Evolutionary conservation across 2,888 invertebrate species (phyloP).

Genomic region (Stenoptilia bipunctidactyla): DNA sequence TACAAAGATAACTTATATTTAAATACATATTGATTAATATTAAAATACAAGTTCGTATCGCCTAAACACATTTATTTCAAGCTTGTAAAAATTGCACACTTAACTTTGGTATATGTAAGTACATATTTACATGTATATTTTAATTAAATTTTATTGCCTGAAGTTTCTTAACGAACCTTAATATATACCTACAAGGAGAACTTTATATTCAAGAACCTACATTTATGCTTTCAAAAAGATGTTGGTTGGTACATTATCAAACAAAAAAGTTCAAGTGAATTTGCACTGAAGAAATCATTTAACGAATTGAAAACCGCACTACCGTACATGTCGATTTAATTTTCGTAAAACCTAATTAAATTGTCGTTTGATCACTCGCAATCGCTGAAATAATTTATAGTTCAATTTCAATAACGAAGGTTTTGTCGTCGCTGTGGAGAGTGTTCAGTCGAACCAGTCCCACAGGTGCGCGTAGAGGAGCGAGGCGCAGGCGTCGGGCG

Average conservation of each 20-base stretch:
- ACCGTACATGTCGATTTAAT: too few relatives aligned
- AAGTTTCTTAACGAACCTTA: conserved; percentile 40
- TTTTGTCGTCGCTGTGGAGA: too few relatives aligned
- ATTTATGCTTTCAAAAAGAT: too few relatives aligned
- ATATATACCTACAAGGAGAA: conserved; percentile 11
- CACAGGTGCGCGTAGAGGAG: conserved; percentile 51
- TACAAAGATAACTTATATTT: too few relatives aligned
- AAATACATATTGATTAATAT: conserved; percentile 7
- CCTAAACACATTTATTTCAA: conserved; percentile 47
- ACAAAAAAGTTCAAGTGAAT: not conserved
- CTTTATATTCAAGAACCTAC: conserved; percentile 12
- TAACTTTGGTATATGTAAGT: conserved; percentile 69
- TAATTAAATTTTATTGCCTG: conserved; percentile 53
- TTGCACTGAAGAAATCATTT: too few relatives aligned
- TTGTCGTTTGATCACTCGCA: too few relatives aligned
- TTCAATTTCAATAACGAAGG: too few relatives aligned
- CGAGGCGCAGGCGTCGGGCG: conserved; percentile 26
- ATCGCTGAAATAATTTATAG: too few relatives aligned
- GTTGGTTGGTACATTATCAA: not conserved
- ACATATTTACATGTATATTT: conserved; percentile 68
- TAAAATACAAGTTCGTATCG: conserved; percentile 28
- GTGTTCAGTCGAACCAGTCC: conserved; percentile 54
- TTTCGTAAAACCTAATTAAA: too few relatives aligned
- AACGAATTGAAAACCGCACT: too few relatives aligned
- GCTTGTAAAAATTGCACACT: conserved; percentile 70